Evolutionary conservation across 2,113 vertebrate species (phyloP).

Genomic region (Cepphus grylle): DNA sequence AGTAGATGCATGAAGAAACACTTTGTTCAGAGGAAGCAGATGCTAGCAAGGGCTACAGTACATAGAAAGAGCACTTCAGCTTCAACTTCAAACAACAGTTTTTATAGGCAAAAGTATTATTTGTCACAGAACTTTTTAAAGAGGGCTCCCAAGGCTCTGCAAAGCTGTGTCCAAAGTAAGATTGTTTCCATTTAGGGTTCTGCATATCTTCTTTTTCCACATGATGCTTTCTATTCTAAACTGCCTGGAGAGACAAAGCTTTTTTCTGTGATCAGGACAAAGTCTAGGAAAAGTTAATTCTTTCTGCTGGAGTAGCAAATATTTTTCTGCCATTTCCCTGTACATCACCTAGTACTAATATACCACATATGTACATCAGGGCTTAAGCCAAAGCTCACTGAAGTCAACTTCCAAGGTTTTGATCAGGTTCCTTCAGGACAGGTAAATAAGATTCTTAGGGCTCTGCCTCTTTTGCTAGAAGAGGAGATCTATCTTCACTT

Average conservation of each 20-base stretch:
- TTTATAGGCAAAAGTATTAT: background rate
- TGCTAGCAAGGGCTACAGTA: slow-evolving; percentile 21
- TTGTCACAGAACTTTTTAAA: background rate
- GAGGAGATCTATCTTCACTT: background rate
- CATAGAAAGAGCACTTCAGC: background rate
- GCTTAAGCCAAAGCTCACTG: background rate
- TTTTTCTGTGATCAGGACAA: background rate
- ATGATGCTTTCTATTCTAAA: background rate
- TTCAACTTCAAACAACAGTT: background rate
- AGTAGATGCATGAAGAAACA: background rate
- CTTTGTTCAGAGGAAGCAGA: background rate
- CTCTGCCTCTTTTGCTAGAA: background rate
- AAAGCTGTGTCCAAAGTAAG: background rate
- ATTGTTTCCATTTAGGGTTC: background rate
- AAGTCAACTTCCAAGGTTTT: background rate
- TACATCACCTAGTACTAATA: background rate
- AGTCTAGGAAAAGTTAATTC: background rate
- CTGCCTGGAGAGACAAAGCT: background rate
- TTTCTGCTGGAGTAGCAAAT: background rate
- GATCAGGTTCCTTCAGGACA: background rate
- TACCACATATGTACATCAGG: background rate
- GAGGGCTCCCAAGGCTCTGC: background rate
- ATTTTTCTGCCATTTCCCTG: background rate
- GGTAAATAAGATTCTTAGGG: background rate
- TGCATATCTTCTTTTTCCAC: background rate